These are phyloP conservation scores for Pissodes strobi DNA, from an alignment of 1,140 invertebrate genomes.

Conservation along the genomic window DNA sequence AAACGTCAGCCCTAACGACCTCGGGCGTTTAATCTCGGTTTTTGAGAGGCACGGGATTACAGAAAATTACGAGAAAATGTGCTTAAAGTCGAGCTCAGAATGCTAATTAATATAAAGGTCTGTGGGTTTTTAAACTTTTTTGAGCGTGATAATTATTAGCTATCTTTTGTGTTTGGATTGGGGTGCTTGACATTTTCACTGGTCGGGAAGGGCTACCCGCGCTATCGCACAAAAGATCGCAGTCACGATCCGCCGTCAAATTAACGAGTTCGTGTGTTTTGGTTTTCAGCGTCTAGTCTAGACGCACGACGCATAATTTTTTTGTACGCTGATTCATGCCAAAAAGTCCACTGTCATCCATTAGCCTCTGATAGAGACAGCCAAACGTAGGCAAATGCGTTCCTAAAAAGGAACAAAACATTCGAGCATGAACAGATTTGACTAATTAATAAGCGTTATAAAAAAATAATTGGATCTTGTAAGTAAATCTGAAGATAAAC, in stretches of 20 bases:
- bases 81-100: conserved; percentile 31
- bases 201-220: too few species aligned
- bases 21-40: conserved; percentile 30
- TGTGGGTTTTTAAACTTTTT: conserved; percentile 25
- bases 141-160: conserved; percentile 9
- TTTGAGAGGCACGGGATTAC: conserved; percentile 27
- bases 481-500: too few species aligned
- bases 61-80: conserved; percentile 37
- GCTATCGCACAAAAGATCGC: not conserved
- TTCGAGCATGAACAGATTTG: too few species aligned
- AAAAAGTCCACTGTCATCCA: too few species aligned
- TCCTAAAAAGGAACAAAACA: too few species aligned
- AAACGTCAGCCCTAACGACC: conserved; percentile 28
- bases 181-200: not conserved
- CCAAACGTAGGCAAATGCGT: too few species aligned
- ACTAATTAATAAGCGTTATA: too few species aligned
- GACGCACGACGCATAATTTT: too few species aligned
- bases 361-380: too few species aligned
- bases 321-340: too few species aligned
- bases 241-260: not conserved
- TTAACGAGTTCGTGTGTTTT: not conserved
- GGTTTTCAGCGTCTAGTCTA: too few species aligned
- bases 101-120: conserved; percentile 33
- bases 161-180: conserved; percentile 1
- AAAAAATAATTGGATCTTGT: too few species aligned